Evolutionary conservation across 2,888 invertebrate species (phyloP).

Genomic region (Scelioninae gen. 1): DNA sequence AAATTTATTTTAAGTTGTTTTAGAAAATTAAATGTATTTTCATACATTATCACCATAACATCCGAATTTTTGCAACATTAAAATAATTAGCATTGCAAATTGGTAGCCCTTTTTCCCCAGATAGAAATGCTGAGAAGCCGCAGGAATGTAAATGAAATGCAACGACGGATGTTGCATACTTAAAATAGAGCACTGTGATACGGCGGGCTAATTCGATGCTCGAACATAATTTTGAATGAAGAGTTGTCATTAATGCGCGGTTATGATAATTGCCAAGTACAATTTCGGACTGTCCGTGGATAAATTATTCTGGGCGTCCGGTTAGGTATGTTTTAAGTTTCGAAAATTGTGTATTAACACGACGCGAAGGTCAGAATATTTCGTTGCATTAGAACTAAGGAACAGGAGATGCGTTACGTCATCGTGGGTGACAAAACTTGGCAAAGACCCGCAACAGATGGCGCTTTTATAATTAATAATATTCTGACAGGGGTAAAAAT

Average conservation of each 20-base stretch:
- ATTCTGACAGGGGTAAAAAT: too few relatives aligned
- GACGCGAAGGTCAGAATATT: slow-evolving; percentile 36
- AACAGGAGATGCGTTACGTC: slow-evolving; percentile 17
- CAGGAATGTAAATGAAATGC: slow-evolving; percentile 49
- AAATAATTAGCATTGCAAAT: slow-evolving; percentile 48
- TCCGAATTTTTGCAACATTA: slow-evolving; percentile 1
- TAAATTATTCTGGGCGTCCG: slow-evolving; percentile 45
- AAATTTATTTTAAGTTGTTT: too few relatives aligned
- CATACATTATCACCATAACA: background rate
- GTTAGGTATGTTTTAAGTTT: slow-evolving; percentile 37
- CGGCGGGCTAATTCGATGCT: slow-evolving; percentile 16
- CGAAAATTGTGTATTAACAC: slow-evolving; percentile 38
- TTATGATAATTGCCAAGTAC: slow-evolving; percentile 59
- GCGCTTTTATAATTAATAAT: slow-evolving; percentile 27
- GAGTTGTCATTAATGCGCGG: slow-evolving; percentile 27
- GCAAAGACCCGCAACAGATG: slow-evolving; percentile 20
- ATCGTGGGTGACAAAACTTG: slow-evolving; percentile 36
- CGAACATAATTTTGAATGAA: slow-evolving; percentile 53
- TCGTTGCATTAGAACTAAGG: slow-evolving; percentile 15
- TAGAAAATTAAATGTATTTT: too few relatives aligned
- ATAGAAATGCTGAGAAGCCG: slow-evolving; percentile 6
- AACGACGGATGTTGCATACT: slow-evolving; percentile 45
- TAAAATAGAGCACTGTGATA: slow-evolving; percentile 38
- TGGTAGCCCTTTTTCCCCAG: slow-evolving; percentile 36
- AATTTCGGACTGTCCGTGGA: slow-evolving; percentile 33